phyloP scores from a whole-genome alignment of 1,140 invertebrate genomes.

The Procambarus virginalis region DNA sequence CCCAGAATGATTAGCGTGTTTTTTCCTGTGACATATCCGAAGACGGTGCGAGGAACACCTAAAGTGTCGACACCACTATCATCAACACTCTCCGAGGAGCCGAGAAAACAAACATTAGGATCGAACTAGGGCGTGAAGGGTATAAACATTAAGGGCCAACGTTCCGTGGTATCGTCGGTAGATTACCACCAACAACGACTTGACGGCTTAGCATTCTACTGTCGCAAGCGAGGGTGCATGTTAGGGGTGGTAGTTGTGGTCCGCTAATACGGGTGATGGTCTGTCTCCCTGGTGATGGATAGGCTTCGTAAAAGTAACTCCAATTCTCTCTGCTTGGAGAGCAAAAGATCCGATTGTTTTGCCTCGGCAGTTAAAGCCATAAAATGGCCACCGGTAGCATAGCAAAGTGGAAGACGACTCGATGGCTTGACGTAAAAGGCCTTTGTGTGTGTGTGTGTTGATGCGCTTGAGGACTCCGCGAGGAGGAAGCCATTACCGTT shows the following conservation, averaged over 20 bases:
- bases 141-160: not conserved
- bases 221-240: not conserved
- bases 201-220: not conserved
- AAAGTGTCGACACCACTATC: too few relatives aligned
- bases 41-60: too few relatives aligned
- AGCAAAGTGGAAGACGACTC: not conserved
- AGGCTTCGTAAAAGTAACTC: not conserved
- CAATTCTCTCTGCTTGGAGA: slow-evolving; percentile 4
- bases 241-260: too few relatives aligned
- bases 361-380: slow-evolving; percentile 15
- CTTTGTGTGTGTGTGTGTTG: not conserved
- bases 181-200: not conserved
- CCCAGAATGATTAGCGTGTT: too few relatives aligned
- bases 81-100: not conserved
- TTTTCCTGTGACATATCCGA: too few relatives aligned
- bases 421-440: too few relatives aligned
- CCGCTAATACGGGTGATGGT: too few relatives aligned
- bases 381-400: slow-evolving; percentile 21
- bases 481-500: not conserved
- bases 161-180: not conserved
- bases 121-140: not conserved
- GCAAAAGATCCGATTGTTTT: slow-evolving; percentile 5
- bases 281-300: not conserved
- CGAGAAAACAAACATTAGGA: not conserved
- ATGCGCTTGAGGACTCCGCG: not conserved